Base-by-base conservation (phyloP, 2,797 vertebrate genomes). In the Allobates femoralis region DNA sequence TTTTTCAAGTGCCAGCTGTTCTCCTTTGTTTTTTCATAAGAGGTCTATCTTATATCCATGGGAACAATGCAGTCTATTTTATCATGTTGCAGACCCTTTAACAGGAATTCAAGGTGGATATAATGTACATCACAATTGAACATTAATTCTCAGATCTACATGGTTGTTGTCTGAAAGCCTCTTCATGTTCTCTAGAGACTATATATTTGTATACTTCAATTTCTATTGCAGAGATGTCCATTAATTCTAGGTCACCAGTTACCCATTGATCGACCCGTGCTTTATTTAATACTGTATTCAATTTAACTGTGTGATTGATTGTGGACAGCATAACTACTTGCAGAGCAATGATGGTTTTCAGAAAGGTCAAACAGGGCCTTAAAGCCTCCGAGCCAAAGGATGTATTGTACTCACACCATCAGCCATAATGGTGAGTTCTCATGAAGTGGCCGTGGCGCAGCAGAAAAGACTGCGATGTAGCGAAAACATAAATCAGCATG, bases 191-290 rank as follows among this genome's bases (percentile, higher is more conserved):
- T 83, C 37, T n/a, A 19, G 30, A 73, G 32, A 26, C 56, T 0
- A 58, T 58, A 34, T 28, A 83, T 51, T 26, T 82, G 12, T 55
- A 41, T 34, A 55, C n/a, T 69, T 69, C n/a, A 53, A 15, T 81
- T 71, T 53, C 30, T 37, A 18, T 73, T 37, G 21, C 51, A 71
- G 80, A 53, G 21, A 32, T 73, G 26, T 73, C 67, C 86, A 75
- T 56, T 85, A 90, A 32, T 74, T 83, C 81, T 60, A 91, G 85
- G 1, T 21, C 89, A 88, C 80, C 51, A 56, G 0, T 60, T 55
- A 28, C 69, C 66, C 30, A 37, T 1, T 3, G 0, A 30, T 77
- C 41, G 10, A 0, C 2, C 0, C 32, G 8, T 56, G 32, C 64
- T 73, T 69, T 82, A 69, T 71, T 82, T 83, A 83, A 83, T 83